phyloP scores from a whole-genome alignment of 2,797 vertebrate species.

The Lutjanus campechanus region DNA sequence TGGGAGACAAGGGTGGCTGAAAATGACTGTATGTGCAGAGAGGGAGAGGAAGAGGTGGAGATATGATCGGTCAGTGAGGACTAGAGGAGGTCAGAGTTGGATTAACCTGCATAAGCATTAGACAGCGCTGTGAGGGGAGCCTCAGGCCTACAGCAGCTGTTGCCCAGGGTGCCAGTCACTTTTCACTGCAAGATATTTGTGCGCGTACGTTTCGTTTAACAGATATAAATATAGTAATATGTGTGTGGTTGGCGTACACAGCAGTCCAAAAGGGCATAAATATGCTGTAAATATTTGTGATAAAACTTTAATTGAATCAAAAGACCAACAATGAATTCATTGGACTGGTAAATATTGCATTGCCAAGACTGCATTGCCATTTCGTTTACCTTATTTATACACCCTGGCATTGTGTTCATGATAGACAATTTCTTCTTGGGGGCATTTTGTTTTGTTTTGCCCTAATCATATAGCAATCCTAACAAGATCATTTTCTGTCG shows the following conservation, averaged over 20 bases:
- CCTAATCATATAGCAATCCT: neutral
- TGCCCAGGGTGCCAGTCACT: constrained; percentile 71
- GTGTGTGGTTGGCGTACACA: neutral
- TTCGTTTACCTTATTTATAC: neutral
- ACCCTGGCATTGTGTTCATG: neutral
- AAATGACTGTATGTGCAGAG: constrained; percentile 59
- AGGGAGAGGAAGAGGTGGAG: constrained; percentile 68
- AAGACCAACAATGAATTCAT: neutral
- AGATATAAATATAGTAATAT: constrained; percentile 16
- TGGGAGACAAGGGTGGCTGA: constrained; percentile 67
- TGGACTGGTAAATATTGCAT: constrained; percentile 6
- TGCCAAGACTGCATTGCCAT: neutral
- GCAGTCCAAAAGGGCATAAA: neutral
- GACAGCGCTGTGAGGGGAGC: constrained; percentile 75
- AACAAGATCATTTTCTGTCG: neutral
- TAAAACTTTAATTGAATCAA: neutral
- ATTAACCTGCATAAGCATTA: constrained; percentile 90
- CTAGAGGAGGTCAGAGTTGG: constrained; percentile 87
- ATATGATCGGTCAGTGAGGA: constrained; percentile 86
- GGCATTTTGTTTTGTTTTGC: neutral
- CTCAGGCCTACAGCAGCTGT: constrained; percentile 71
- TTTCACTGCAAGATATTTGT: constrained; percentile 46
- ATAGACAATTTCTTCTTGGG: neutral
- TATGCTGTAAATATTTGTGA: neutral
- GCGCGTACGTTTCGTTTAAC: constrained; percentile 40